phyloP scores from a whole-genome alignment of 2,113 vertebrate genomes.

The Hippolais icterina region DNA sequence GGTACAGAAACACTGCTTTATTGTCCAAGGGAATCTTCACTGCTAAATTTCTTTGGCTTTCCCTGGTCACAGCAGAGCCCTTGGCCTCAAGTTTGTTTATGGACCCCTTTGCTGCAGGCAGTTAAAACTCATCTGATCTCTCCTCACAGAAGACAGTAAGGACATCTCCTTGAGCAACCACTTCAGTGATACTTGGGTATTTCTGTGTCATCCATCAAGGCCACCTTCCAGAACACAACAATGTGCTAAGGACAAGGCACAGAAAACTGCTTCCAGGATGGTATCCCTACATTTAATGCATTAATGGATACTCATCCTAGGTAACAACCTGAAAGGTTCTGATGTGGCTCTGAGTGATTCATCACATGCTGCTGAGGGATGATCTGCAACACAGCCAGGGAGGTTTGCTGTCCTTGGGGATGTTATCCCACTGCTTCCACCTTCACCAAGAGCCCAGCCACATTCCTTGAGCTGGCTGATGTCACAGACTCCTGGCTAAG shows the following conservation, averaged over 20 bases:
- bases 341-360: not conserved
- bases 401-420: not conserved
- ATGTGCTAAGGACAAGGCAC: not conserved
- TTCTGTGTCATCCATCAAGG: not conserved
- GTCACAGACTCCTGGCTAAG: not conserved
- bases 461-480: not conserved
- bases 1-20: not conserved
- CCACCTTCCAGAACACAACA: not conserved
- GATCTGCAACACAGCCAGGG: not conserved
- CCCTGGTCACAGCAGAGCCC: not conserved
- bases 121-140: not conserved
- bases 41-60: not conserved
- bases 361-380: not conserved
- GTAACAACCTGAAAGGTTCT: not conserved
- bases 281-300: not conserved
- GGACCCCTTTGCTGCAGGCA: not conserved
- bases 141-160: not conserved
- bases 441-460: not conserved
- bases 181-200: not conserved
- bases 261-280: not conserved
- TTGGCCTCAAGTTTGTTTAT: not conserved
- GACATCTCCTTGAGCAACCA: not conserved
- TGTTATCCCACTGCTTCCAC: accelerated
- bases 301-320: accelerated
- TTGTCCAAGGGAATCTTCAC: not conserved